phyloP scores from a whole-genome alignment of 2,888 invertebrate species.

The Cantharis nigra region DNA sequence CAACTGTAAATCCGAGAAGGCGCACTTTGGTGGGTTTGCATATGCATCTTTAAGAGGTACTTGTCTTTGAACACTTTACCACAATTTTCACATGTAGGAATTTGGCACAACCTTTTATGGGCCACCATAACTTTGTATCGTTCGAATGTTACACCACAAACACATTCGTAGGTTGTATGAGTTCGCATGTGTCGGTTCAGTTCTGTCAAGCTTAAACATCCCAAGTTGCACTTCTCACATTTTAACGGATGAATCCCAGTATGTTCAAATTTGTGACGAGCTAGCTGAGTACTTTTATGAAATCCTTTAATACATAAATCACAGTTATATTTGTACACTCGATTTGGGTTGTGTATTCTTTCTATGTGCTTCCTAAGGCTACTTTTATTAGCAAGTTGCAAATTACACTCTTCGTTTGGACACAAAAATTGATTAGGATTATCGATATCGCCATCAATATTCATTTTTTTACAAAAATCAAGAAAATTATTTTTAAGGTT shows the following conservation, averaged over 20 bases:
- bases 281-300: slow-evolving; percentile 39
- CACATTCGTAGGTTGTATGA: slow-evolving; percentile 44
- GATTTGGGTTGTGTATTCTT: slow-evolving; percentile 33
- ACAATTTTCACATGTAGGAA: slow-evolving; percentile 40
- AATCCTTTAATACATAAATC: slow-evolving; percentile 40
- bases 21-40: slow-evolving; percentile 32
- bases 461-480: neutral
- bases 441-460: neutral
- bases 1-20: slow-evolving; percentile 37
- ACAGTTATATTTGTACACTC: slow-evolving; percentile 38
- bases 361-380: slow-evolving; percentile 42
- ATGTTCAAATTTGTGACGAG: slow-evolving; percentile 37
- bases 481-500: neutral
- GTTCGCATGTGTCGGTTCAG: slow-evolving; percentile 42
- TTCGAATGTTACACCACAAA: slow-evolving; percentile 43
- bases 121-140: slow-evolving; percentile 42
- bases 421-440: slow-evolving; percentile 18
- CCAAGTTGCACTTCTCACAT: slow-evolving; percentile 40
- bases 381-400: slow-evolving; percentile 41
- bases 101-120: slow-evolving; percentile 38
- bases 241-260: slow-evolving; percentile 31
- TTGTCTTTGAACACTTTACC: slow-evolving; percentile 37
- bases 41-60: slow-evolving; percentile 37
- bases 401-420: slow-evolving; percentile 37
- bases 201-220: slow-evolving; percentile 36